Evolutionary conservation across 1,140 invertebrate genomes (phyloP).

Genomic region (Caerostris extrusa): DNA sequence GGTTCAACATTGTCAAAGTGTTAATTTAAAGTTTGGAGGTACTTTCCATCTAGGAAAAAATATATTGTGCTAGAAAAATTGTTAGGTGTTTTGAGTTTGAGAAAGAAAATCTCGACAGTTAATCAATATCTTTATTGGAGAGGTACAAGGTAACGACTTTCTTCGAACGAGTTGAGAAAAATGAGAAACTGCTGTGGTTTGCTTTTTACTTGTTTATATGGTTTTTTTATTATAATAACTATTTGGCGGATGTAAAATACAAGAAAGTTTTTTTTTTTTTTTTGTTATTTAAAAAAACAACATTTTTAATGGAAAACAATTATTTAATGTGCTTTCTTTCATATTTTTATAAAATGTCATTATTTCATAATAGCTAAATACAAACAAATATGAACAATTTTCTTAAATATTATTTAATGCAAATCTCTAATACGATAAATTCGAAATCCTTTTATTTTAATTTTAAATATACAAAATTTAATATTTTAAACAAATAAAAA

Average conservation of each 20-base stretch:
- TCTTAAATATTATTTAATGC: too few species aligned
- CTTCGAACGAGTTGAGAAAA: background rate
- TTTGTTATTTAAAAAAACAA: background rate
- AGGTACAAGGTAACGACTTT: background rate
- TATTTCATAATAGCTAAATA: too few species aligned
- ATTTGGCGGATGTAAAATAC: background rate
- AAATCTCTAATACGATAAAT: too few species aligned
- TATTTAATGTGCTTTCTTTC: too few species aligned
- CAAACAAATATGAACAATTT: too few species aligned
- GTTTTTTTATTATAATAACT: background rate
- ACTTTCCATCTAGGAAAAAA: background rate
- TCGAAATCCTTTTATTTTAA: too few species aligned
- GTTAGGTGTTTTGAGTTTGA: background rate
- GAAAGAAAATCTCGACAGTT: conserved; percentile 14
- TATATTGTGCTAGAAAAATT: conserved; percentile 24
- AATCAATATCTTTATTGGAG: background rate
- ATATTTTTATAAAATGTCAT: too few species aligned
- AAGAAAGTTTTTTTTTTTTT: background rate
- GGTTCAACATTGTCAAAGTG: conserved; percentile 35
- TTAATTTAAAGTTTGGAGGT: conserved; percentile 1
- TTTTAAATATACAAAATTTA: too few species aligned
- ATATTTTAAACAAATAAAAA: too few species aligned
- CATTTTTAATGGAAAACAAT: too few species aligned
- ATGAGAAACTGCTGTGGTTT: background rate
- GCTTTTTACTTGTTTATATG: background rate